Percentiles rank a stretch among this genome's conserved stretches.
Evolutionary conservation across 2,113 vertebrate species (phyloP).

Genomic region (Zootoca vivipara): DNA sequence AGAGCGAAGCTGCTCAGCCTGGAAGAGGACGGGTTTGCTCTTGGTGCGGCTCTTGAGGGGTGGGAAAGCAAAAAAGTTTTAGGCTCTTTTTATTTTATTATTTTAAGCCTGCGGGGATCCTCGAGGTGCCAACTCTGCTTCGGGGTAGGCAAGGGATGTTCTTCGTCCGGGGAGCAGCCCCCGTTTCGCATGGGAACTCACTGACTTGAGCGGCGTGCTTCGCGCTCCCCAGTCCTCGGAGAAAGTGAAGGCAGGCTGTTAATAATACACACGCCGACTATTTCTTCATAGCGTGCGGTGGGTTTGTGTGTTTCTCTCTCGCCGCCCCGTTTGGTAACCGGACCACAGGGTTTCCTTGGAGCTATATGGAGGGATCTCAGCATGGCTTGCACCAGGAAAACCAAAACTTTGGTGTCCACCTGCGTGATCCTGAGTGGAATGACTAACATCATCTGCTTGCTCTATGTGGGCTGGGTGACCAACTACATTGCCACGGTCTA

Average conservation of each 20-base stretch:
- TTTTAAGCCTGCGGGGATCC: conserved; percentile 8
- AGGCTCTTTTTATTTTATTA: conserved; percentile 7
- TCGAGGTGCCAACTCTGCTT: conserved; percentile 36
- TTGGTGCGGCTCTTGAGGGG: background rate
- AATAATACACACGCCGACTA: background rate
- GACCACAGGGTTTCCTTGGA: conserved; percentile 66
- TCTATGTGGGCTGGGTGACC: conserved; percentile 98
- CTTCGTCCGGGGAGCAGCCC: conserved; percentile 20
- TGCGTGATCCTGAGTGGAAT: conserved; percentile 98
- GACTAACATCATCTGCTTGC: conserved; percentile 97
- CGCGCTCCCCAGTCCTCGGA: conserved; percentile 27
- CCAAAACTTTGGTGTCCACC: conserved; percentile 99
- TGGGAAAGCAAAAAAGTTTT: conserved; percentile 57
- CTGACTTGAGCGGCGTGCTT: conserved; percentile 31
- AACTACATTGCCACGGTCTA: conserved; percentile 97
- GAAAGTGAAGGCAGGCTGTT: conserved; percentile 20
- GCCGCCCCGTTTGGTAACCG: conserved; percentile 46
- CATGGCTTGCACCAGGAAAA: conserved; percentile 98
- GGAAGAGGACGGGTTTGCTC: background rate
- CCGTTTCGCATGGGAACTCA: conserved; percentile 58
- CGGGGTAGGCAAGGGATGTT: conserved; percentile 54
- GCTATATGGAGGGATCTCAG: conserved; percentile 92
- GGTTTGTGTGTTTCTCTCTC: conserved; percentile 8
- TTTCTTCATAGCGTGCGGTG: background rate
- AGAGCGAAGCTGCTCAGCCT: conserved; percentile 2